Conservation (phyloP, 2,797 vertebrate species). For the Glossophaga mutica region DNA sequence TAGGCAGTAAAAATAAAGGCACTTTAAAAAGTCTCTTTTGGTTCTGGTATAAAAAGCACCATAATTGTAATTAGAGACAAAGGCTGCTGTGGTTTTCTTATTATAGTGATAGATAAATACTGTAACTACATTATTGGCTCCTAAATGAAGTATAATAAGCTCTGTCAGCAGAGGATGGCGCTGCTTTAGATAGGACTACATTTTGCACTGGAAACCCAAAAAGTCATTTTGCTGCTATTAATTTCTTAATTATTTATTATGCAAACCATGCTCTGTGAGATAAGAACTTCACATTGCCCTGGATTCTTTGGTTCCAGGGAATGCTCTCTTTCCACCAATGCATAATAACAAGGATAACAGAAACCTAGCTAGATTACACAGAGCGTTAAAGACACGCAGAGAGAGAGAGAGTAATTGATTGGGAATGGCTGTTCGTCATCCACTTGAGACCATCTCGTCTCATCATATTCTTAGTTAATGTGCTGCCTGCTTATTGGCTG, state of each 20-base stretch:
- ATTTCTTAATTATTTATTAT: slow-evolving; percentile 79
- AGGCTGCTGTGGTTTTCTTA: slow-evolving; percentile 38
- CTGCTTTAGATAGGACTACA: slow-evolving; percentile 57
- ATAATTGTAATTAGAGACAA: slow-evolving; percentile 42
- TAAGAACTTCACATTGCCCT: not conserved
- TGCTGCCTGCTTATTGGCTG: not conserved
- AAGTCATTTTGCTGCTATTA: slow-evolving; percentile 64
- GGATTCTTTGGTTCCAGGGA: not conserved
- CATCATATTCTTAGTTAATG: not conserved
- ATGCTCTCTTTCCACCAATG: not conserved
- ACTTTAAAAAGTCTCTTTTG: slow-evolving; percentile 45
- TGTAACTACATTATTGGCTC: slow-evolving; percentile 25
- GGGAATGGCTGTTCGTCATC: not conserved
- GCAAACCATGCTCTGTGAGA: not conserved
- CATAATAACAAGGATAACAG: not conserved
- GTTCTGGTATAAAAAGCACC: slow-evolving; percentile 45
- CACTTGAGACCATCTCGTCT: not conserved
- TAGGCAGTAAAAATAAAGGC: slow-evolving; percentile 18
- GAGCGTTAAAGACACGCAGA: not conserved
- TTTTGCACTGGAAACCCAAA: slow-evolving; percentile 74
- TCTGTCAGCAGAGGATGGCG: slow-evolving; percentile 57
- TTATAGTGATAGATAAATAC: slow-evolving; percentile 50
- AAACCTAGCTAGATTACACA: not conserved
- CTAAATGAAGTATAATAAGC: slow-evolving; percentile 38
- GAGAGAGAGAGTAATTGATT: not conserved